Percentiles rank a stretch among this genome's conserved stretches.
phyloP scores from a whole-genome alignment of 2,113 vertebrate genomes.

The Cyprinodon tularosa region DNA sequence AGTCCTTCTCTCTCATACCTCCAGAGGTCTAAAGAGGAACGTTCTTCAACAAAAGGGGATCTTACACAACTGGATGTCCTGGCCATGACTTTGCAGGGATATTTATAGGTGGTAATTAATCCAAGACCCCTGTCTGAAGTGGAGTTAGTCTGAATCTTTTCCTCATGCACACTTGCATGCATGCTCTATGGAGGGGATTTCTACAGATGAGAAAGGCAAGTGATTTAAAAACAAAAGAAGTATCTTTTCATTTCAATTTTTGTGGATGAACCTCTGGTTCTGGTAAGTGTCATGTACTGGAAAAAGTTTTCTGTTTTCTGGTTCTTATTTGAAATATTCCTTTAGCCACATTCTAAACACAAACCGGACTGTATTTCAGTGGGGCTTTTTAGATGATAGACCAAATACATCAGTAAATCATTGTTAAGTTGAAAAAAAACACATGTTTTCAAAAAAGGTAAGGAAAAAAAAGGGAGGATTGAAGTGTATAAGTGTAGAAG shows the following conservation, averaged over 20 bases:
- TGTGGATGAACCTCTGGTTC: not conserved
- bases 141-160: slow-evolving; percentile 52
- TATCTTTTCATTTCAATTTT: not conserved
- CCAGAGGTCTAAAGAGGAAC: slow-evolving; percentile 62
- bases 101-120: slow-evolving; percentile 80
- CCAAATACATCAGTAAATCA: not conserved
- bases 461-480: not conserved
- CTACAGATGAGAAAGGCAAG: slow-evolving; percentile 37
- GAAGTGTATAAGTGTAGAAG: not conserved
- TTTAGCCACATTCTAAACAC: not conserved
- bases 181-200: slow-evolving; percentile 27
- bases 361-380: not conserved
- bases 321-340: not conserved
- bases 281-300: not conserved
- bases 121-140: slow-evolving; percentile 62
- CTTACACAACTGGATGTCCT: slow-evolving; percentile 65
- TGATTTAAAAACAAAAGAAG: slow-evolving; percentile 1
- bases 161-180: slow-evolving; percentile 55
- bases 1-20: slow-evolving; percentile 7
- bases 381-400: not conserved
- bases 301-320: not conserved
- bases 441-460: not conserved
- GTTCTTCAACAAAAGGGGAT: slow-evolving; percentile 56
- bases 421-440: not conserved
- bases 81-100: slow-evolving; percentile 57